Percentiles rank a stretch among this genome's conserved stretches.
Conservation (phyloP, 2,797 vertebrate species). For the Lagodon rhomboides region DNA sequence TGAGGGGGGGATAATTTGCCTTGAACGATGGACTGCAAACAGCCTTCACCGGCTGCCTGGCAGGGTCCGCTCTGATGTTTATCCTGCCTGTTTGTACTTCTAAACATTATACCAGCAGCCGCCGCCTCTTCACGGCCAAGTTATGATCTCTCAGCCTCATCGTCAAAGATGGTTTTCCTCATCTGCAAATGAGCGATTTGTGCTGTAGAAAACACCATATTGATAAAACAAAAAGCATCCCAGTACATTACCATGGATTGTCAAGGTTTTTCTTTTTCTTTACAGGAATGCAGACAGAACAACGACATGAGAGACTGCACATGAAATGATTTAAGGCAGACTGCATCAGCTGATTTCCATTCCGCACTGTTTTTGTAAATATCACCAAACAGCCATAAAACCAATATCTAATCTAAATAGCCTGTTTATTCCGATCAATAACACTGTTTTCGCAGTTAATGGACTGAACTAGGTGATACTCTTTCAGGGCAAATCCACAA, state of each 20-base stretch:
- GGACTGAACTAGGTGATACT: slow-evolving; percentile 53
- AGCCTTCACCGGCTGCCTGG: slow-evolving; percentile 58
- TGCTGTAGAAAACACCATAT: slow-evolving; percentile 25
- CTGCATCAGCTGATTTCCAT: slow-evolving; percentile 1
- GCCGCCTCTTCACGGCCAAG: slow-evolving; percentile 64
- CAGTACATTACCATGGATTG: too few relatives aligned
- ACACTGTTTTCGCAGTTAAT: slow-evolving; percentile 49
- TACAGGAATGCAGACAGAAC: not conserved
- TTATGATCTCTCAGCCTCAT: slow-evolving; percentile 65
- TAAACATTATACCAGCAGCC: slow-evolving; percentile 68
- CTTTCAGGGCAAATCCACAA: slow-evolving; percentile 66
- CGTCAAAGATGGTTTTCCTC: slow-evolving; percentile 63
- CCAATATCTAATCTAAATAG: slow-evolving; percentile 38
- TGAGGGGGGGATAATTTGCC: slow-evolving; percentile 13
- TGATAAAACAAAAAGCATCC: slow-evolving; percentile 42
- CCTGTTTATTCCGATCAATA: slow-evolving; percentile 61
- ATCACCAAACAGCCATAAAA: slow-evolving; percentile 4
- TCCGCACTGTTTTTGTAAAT: not conserved
- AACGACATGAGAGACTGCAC: slow-evolving; percentile 9
- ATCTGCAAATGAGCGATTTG: slow-evolving; percentile 56
- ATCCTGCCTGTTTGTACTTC: slow-evolving; percentile 64
- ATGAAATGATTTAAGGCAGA: slow-evolving; percentile 25
- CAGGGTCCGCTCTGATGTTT: slow-evolving; percentile 72
- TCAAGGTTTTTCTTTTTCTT: too few relatives aligned
- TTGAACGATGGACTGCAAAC: slow-evolving; percentile 59